Evolutionary conservation across 1,140 invertebrate genomes (phyloP), one percentile per base, ranked within the genome.

Genomic region (Paraescarpia echinospica): DNA sequence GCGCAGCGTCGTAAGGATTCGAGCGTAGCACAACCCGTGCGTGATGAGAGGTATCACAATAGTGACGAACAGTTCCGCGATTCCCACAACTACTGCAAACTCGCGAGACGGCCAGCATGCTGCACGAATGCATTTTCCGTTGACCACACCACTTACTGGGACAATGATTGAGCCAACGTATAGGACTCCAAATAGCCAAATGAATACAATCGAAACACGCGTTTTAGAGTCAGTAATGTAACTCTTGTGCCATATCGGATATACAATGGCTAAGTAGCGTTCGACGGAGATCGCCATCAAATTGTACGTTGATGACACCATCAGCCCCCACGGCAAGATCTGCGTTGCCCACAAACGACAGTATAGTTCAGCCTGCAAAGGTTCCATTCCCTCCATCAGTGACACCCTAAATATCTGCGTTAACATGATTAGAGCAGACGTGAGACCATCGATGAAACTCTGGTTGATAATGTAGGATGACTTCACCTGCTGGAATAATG

Each of bases 271-370:
- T 33, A 92, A n/a, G 93, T 93, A 93, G 35, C 92, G 90, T 51
- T 93, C 93, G 18, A 93, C 27, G 89, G 88, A 51, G n/a, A 93
- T 35, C 18, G 92, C 92, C 12, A 92, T 89, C 18, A 93, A 35
- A 33, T 89, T 90, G 48, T 92, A 93, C 27, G 92, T 93, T n/a
- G 93, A 93, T 31, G 93, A 89, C n/a, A 91, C 27, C 18, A 93
- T 35, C 18, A 89, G 33, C 1, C 89, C 89, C 93, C 93, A 93
- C 35, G 92, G 34, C 33, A 88, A 34, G 18, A 91, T 1, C 90
- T 93, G 92, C 35, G 89, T 92, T 35, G 88, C 51, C 93, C 93
- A 93, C 31, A 93, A 12, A 9, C 92, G 89, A 89, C 93, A 93
- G 89, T 77, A 35, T 1, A 92, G 5, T 41, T 93, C 93, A 88